Evolutionary conservation across 2,113 vertebrate species (phyloP), one percentile per base, ranked within the genome.

Genomic region (Scomber scombrus): DNA sequence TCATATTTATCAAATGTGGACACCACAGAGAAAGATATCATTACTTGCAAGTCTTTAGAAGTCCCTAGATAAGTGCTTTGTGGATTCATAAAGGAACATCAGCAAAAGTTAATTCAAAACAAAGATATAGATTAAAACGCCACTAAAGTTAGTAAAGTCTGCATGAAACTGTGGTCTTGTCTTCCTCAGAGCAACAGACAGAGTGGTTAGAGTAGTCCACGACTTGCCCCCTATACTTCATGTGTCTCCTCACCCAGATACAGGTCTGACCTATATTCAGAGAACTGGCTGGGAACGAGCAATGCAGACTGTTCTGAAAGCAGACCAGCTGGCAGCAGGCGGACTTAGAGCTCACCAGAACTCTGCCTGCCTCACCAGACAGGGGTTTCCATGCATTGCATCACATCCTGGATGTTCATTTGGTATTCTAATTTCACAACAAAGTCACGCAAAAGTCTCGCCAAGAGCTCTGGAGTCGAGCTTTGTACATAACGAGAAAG

Each of bases 211-310:
- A 88, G 80, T 80, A 84, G 75, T 84, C 60, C 81, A 75, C 13
- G 0, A 16, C 19, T 64, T 75, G 71, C 21, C 80, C 80, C 31
- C 26, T 66, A 73, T 34, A 81, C 76, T 78, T 83, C 70, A 23
- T 72, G 71, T 23, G 71, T 82, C 47, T 79, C 84, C 66, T 90
- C 82, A 74, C 88, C 89, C 88, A 90, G 82, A 86, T 89, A 31
- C 78, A 76, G 63, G 78, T 91, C 65, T 93, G 90, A 93, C 91
- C 91, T 93, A 92, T 70, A 93, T 93, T 91, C 78, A 56, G 29
- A 64, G 60, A 67, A 47, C 67, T 81, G 81, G 82, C 88, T 70
- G 40, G 71, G 79, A 73, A 73, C 11, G 68, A 75, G 86, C 69
- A 52, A 80, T 14, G 79, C 74, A 80, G 85, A 82, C 23, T 4